Base-by-base conservation (phyloP, 1,140 invertebrate species). In the Drosophila pruinosa region DNA sequence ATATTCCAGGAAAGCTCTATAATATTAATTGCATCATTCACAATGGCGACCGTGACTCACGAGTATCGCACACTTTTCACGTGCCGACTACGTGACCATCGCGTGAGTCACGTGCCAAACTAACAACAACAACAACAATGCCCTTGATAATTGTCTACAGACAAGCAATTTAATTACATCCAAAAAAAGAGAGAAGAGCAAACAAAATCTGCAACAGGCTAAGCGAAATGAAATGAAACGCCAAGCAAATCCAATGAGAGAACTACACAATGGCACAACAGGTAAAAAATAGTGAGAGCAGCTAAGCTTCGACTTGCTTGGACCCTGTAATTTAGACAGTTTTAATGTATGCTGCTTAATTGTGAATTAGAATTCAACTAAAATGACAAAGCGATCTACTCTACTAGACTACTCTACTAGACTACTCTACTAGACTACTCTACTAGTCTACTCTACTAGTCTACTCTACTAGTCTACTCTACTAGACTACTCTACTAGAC, bases 101-200 rank as follows among this genome's bases (percentile, higher is more conserved):
- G 14, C 59, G 47, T 62, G 59, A 62, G 64, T 61, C 64, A 56
- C 62, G 62, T 57, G 39, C 53, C 38, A 39, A 21, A 50, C 17
- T 10, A 39, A 12, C 14, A 61, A 36, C 45, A 38, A 26, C 10
- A 39, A 10, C n/a, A 61, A 17, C 45, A 26, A 62, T 47, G 22
- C 28, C 28, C 53, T 65, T 65, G 62, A 45, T 57, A 57, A 56
- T 47, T 47, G 52, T 15, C 43, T 4, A 36, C 24, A 17, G 50
- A 58, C 62, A 56, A 56, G 61, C 50, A 57, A 57, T 65, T 65
- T 65, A 65, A 65, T 65, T 65, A 65, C n/a, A 7, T 14, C 52
- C 1, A 45, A 47, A 53, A 52, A 53, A 22, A 53, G 19, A 34
- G 43, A 22, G 22, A 3, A 39, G 38, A 39, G 17, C 7, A 39